Conservation (phyloP, 2,888 invertebrate species). For the Lithophane ornitopus region DNA sequence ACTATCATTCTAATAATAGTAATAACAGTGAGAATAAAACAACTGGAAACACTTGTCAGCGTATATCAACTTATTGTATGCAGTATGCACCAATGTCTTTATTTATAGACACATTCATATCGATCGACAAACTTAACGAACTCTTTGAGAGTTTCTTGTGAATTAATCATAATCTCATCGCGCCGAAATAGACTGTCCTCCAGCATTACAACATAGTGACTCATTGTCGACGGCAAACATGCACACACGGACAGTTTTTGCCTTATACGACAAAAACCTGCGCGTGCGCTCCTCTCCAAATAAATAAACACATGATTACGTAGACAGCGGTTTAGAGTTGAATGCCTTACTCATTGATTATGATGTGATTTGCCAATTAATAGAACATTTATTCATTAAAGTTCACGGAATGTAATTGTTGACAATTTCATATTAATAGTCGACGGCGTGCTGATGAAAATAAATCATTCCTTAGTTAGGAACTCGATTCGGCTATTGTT, state of each 20-base stretch:
- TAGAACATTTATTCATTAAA: conserved; percentile 77
- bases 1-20: conserved; percentile 11
- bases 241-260: conserved; percentile 78
- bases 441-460: conserved; percentile 52
- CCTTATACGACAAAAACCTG: conserved; percentile 79
- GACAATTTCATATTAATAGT: conserved; percentile 62
- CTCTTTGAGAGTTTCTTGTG: conserved; percentile 69
- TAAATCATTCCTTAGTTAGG: conserved; percentile 56
- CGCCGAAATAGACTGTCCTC: conserved; percentile 88
- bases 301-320: conserved; percentile 84
- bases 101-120: conserved; percentile 33
- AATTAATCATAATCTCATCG: conserved; percentile 86
- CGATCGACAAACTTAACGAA: conserved; percentile 62
- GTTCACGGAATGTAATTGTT: conserved; percentile 76
- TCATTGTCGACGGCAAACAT: conserved; percentile 83
- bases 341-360: conserved; percentile 79
- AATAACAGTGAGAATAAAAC: conserved; percentile 19
- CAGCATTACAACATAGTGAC: conserved; percentile 85
- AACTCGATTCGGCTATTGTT: conserved; percentile 52
- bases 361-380: conserved; percentile 78
- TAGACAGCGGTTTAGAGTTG: conserved; percentile 87
- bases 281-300: conserved; percentile 76
- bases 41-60: background rate
- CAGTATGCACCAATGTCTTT: conserved; percentile 16
- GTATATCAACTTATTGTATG: background rate